These are phyloP conservation scores for Oxyura jamaicensis DNA, from an alignment of 2,113 vertebrate species.

Conservation along the genomic window DNA sequence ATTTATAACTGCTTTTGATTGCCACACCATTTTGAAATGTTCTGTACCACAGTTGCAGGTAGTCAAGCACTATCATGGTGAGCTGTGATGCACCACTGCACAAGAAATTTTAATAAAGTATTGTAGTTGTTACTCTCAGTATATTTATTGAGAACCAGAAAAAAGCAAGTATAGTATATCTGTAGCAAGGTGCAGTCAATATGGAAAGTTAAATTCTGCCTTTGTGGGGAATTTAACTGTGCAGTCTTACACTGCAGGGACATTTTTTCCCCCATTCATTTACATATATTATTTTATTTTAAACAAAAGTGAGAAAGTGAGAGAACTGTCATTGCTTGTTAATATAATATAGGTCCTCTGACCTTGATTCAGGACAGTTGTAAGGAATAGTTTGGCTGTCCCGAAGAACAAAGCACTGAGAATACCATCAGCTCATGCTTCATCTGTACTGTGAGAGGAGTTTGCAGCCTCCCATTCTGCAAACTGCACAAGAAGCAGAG, in stretches of 20 bases:
- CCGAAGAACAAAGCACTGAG: neutral
- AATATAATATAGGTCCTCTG: neutral
- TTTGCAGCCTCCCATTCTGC: neutral
- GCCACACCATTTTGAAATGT: constrained; percentile 4
- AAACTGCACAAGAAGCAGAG: neutral
- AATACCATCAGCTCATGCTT: neutral
- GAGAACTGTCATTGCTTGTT: neutral
- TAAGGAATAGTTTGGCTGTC: neutral
- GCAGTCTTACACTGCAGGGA: neutral
- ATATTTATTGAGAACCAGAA: constrained; percentile 50
- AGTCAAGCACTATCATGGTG: constrained; percentile 45
- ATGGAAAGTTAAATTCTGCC: neutral
- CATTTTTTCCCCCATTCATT: neutral
- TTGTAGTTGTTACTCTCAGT: neutral
- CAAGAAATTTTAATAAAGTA: constrained; percentile 48
- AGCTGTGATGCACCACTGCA: constrained; percentile 22
- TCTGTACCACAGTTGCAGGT: constrained; percentile 44
- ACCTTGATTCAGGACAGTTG: neutral
- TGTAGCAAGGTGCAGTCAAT: neutral
- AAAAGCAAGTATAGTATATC: neutral
- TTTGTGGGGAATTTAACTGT: neutral
- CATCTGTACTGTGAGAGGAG: accelerated
- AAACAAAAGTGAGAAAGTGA: neutral
- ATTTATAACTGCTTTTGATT: constrained; percentile 62
- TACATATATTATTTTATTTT: neutral